These are phyloP conservation scores for Notamacropus eugenii DNA, from an alignment of 2,797 vertebrate genomes.

Conservation along the genomic window DNA sequence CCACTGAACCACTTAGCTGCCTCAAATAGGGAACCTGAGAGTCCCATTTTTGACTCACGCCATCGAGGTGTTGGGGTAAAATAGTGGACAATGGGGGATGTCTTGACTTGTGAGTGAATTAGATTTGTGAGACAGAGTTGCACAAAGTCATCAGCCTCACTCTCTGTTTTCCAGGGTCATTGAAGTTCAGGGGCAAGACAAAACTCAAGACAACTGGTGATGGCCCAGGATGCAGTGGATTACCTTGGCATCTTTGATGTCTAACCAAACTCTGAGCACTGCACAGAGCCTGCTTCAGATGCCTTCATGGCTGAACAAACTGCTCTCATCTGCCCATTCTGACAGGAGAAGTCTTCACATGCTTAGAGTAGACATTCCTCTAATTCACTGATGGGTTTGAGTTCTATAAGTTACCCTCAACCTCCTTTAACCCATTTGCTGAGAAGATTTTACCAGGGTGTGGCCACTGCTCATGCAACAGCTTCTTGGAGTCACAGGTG, in stretches of 20 bases:
- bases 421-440: background rate
- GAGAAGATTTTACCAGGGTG: background rate
- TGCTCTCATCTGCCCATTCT: background rate
- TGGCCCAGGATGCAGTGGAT: background rate
- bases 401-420: background rate
- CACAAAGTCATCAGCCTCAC: background rate
- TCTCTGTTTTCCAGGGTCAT: background rate
- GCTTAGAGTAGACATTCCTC: background rate
- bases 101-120: background rate
- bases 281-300: background rate
- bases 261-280: background rate
- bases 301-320: background rate
- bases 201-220: background rate
- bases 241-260: background rate
- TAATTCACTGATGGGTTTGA: background rate
- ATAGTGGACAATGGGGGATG: background rate
- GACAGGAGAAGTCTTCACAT: background rate
- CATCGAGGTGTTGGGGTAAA: background rate
- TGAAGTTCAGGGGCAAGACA: background rate
- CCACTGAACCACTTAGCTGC: background rate
- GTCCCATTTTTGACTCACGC: background rate
- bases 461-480: too few relatives aligned
- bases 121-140: background rate
- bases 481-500: background rate
- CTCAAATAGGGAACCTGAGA: background rate